Conservation (phyloP, 2,888 invertebrate species). For the Conomelus anceps region DNA sequence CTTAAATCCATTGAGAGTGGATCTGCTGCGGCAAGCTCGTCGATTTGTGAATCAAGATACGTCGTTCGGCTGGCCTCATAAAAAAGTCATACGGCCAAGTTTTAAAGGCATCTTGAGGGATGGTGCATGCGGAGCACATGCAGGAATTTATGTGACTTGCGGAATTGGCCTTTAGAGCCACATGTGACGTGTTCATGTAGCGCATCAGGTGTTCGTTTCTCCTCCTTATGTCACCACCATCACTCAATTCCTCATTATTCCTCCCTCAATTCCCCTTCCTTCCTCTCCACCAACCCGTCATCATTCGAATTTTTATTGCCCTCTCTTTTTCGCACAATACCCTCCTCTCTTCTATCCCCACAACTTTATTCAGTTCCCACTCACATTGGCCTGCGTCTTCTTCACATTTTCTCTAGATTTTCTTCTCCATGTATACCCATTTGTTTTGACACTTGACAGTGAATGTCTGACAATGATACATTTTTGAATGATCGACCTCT, state of each 20-base stretch:
- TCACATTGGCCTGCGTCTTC: too few relatives aligned
- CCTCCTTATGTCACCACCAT: too few relatives aligned
- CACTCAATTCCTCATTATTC: neutral
- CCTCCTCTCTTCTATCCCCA: neutral
- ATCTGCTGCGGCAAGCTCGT: too few relatives aligned
- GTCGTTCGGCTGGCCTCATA: neutral
- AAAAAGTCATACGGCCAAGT: neutral
- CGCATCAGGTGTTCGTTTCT: neutral
- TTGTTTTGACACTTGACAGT: too few relatives aligned
- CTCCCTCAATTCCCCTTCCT: neutral
- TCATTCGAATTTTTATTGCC: neutral
- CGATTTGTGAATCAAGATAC: neutral
- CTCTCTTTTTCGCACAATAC: neutral
- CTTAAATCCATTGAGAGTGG: neutral
- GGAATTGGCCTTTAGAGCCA: neutral
- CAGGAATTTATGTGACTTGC: neutral
- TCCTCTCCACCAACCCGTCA: neutral
- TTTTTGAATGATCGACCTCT: too few relatives aligned
- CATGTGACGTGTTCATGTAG: neutral
- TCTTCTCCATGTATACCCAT: too few relatives aligned
- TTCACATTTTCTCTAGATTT: too few relatives aligned
- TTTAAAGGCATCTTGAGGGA: neutral
- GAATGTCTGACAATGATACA: too few relatives aligned
- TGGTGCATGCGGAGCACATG: neutral
- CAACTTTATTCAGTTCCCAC: neutral